Evolutionary conservation across 2,113 vertebrate genomes (phyloP), one percentile per base, ranked within the genome.

Genomic region (Euleptes europaea): DNA sequence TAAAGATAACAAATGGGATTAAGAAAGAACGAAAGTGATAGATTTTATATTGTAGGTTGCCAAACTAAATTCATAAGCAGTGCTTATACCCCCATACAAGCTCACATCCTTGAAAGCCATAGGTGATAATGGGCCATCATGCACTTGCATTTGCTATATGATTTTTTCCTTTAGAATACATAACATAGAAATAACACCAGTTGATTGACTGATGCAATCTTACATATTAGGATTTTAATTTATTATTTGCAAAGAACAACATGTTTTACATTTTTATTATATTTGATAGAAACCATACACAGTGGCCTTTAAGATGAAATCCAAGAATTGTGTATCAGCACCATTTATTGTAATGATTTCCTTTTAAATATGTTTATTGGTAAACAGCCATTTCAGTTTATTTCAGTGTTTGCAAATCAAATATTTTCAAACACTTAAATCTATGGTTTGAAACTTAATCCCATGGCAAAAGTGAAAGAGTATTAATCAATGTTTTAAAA

Each of bases 391-490:
- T 81, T 84, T 26, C 1, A 40, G 80, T 42, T 11, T 14, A 81
- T 19, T 80, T 7, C 81, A 90, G 33, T 84, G 17, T 74, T 89
- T 90, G 54, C 63, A 78, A 83, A 87, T 81, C 40, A 78, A 38
- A 12, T n/a, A 66, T 88, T 86, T 92, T 82, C 90, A 84, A 90
- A 87, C 70, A 90, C 57, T 92, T 76, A 57, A 70, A 31, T 83
- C 67, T 76, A 2, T 83, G 31, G 82, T 92, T 89, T 93, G 67
- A 93, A 94, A 92, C 42, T 87, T 49, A n/a, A 89, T 94, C 87
- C 54, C 31, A 90, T 87, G 49, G 23, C 80, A 93, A 86, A 94
- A 89, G 57, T 84, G 65, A 88, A 84, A 88, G 8, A 5, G 3
- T 26, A 80, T 78, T 91, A 82, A 89, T 84, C 88, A 94, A 94